Conservation (phyloP, 1,140 invertebrate genomes). For the Musca vetustissima region DNA sequence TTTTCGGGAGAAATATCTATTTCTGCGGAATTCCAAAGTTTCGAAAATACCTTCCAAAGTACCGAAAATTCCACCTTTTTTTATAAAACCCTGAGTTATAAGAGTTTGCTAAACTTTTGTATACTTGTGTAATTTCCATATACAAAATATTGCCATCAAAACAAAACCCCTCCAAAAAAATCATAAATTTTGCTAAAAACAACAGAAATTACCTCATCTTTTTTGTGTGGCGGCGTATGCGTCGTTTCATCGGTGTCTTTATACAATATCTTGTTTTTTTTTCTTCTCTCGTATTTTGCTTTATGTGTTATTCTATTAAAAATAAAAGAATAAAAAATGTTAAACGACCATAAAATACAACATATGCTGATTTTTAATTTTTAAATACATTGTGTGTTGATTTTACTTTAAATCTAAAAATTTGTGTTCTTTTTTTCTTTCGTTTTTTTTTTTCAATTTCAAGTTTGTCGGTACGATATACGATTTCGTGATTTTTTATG, state of each 20-base stretch:
- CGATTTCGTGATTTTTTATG: slow-evolving; percentile 15
- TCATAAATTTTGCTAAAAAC: not conserved
- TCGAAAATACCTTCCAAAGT: too few species aligned
- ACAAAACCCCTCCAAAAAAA: too few species aligned
- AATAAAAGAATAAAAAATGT: not conserved
- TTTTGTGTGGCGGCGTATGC: too few species aligned
- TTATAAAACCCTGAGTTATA: too few species aligned
- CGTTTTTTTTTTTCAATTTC: not conserved
- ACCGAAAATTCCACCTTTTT: too few species aligned
- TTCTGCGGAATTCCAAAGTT: too few species aligned
- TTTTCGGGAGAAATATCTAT: too few species aligned
- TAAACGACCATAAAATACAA: too few species aligned
- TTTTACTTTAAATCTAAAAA: not conserved
- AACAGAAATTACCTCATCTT: slow-evolving; percentile 22
- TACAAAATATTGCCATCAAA: too few species aligned
- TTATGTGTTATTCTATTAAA: too few species aligned
- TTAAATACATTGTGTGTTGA: not conserved
- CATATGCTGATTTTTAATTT: not conserved
- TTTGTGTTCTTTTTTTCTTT: slow-evolving; percentile 1
- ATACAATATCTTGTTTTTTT: slow-evolving; percentile 1
- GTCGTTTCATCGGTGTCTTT: not conserved
- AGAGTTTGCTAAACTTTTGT: too few species aligned
- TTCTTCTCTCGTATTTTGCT: not conserved
- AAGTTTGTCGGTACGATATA: slow-evolving; percentile 9
- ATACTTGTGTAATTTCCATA: too few species aligned